Base-by-base conservation (phyloP, 1,140 invertebrate species). In the Akabosia matsudoensis region DNA sequence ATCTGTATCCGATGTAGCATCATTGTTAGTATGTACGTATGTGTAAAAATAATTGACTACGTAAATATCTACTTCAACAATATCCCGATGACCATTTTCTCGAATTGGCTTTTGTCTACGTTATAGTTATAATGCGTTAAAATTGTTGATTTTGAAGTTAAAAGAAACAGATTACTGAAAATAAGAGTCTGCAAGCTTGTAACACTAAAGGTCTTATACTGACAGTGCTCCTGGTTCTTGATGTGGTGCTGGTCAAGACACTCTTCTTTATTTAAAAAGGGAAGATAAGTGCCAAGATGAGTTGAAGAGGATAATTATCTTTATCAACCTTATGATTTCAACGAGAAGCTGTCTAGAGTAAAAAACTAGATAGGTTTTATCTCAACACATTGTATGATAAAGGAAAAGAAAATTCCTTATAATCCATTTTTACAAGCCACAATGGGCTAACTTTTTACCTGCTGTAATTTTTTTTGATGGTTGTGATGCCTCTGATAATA, bases 301-400 rank as follows among this genome's bases (percentile, higher is more conserved):
- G 61, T 30, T 67, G 61, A 67, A 67, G 61, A 67, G 28, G 61
- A 67, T 67, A 67, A 67, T 67, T 67, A 67, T 67, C 61, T 67
- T 31, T 30, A 67, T 67, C 61, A 67, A 67, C 61, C 28, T 67
- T 67, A 67, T 67, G 61, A 67, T 67, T 67, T 67, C 61, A 67
- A 67, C 31, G 61, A 31, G 24, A 7, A 67, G 61, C 10, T 31
- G 4, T 30, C 10, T 10, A 67, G 22, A 67, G 61, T 67, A 67
- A 67, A 67, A n/a, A n/a, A n/a, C n/a, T 67, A 67, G 10, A 45
- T 24, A 67, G 30, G 4, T 31, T 30, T 13, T 4, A 67, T 13
- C 61, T 67, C n/a, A n/a, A n/a, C n/a, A 16, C 61, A 30, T 67
- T 22, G n/a, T 22, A 22, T 61, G 4, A 61, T 7, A 13, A 61